These are phyloP conservation scores for Argyrosomus japonicus DNA, from an alignment of 2,113 vertebrate genomes.

Conservation along the genomic window DNA sequence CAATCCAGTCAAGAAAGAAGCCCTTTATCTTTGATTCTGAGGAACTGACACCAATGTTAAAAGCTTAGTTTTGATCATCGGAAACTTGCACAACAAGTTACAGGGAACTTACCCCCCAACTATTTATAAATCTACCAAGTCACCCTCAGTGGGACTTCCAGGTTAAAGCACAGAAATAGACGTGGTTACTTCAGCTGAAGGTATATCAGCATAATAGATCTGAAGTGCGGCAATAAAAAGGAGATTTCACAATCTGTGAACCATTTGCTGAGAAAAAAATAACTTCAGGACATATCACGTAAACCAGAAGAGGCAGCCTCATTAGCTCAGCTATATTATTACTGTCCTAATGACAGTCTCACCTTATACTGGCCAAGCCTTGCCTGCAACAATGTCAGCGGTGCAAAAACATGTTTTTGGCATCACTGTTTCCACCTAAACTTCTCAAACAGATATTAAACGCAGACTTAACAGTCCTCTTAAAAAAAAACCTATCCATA, in stretches of 20 bases:
- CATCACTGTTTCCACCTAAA: neutral
- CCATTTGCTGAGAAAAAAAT: neutral
- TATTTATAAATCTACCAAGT: neutral
- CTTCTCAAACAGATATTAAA: constrained; percentile 33
- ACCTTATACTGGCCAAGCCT: neutral
- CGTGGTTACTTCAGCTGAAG: neutral
- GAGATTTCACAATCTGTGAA: constrained; percentile 8
- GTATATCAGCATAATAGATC: neutral
- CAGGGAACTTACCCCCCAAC: neutral
- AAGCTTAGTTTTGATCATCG: neutral
- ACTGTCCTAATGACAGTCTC: constrained; percentile 40
- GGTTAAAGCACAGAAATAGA: neutral
- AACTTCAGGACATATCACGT: neutral
- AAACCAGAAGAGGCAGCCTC: constrained; percentile 27
- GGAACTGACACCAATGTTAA: neutral
- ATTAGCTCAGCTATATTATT: constrained; percentile 44
- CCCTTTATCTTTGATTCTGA: neutral
- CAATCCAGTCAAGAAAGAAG: neutral
- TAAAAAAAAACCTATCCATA: constrained; percentile 11
- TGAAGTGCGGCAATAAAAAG: neutral
- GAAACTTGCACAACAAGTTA: constrained; percentile 9
- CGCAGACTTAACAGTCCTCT: constrained; percentile 20
- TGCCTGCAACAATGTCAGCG: neutral
- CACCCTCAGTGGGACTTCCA: neutral
- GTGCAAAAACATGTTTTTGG: constrained; percentile 23